Evolutionary conservation across 1,140 invertebrate genomes (phyloP).

Genomic region (Wasmannia auropunctata): DNA sequence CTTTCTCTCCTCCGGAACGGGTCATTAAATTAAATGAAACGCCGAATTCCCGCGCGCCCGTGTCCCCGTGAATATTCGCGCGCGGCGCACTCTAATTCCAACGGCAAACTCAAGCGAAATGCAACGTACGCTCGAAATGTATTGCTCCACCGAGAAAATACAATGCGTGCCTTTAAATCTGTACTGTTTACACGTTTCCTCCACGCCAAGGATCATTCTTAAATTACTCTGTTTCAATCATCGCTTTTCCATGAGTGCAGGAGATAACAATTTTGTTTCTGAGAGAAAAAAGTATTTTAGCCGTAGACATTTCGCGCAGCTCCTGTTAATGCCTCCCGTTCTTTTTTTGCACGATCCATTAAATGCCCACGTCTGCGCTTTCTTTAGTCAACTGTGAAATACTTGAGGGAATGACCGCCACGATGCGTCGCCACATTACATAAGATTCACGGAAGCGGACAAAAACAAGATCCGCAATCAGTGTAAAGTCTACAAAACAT

Average conservation of each 20-base stretch:
- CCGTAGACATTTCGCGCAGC: background rate
- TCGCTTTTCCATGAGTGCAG: background rate
- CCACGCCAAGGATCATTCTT: no score
- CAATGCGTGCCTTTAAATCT: background rate
- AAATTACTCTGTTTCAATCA: background rate
- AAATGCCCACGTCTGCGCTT: background rate
- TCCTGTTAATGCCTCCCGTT: background rate
- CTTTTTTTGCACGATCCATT: background rate
- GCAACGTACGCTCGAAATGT: background rate
- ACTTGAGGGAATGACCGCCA: background rate
- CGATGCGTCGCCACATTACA: constrained; percentile 15
- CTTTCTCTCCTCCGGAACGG: constrained; percentile 66
- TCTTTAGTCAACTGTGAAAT: constrained; percentile 43
- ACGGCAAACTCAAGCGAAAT: constrained; percentile 23
- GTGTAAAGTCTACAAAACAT: constrained; percentile 26
- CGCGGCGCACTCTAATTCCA: constrained; percentile 33
- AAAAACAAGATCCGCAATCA: constrained; percentile 44
- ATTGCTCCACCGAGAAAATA: background rate
- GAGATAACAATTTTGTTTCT: background rate
- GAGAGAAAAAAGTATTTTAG: background rate
- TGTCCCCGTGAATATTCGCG: constrained; percentile 15
- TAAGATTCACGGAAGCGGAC: constrained; percentile 55
- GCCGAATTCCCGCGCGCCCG: constrained; percentile 68
- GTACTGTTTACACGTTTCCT: background rate
- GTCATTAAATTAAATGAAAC: constrained; percentile 82